Base-by-base conservation (phyloP, 2,113 vertebrate species). In the Brachyistius frenatus region DNA sequence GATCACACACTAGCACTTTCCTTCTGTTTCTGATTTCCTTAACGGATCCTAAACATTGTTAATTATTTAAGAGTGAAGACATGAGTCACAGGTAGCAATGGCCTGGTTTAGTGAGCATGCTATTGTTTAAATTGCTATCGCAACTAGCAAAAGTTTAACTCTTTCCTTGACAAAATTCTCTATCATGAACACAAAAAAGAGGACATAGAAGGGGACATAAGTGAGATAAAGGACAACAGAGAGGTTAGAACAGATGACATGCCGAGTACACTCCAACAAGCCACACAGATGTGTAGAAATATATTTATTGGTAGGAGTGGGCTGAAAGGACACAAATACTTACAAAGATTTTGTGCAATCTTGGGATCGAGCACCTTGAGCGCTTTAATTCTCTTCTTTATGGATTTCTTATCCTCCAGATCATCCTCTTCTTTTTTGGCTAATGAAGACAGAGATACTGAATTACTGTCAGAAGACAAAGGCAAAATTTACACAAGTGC, bases 291-390 rank as follows among this genome's bases (percentile, higher is more conserved):
- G 23, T 31, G 30, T 53, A 39, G 66, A 37, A 83, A 73, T 75
- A 3, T 7, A 62, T 37, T 63, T 16, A 41, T 46, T 61, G 9
- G 33, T 31, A 37, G 16, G 15, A 73, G 7, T 11, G 39, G 35
- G n/a, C 31, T 35, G 23, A 65, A 33, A 63, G 49, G 63, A 80
- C 72, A 67, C 30, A 44, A 52, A 82, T 82, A 97, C 98, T 96
- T 93, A 99, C 98, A 99, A 36, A 99, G 94, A 91, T 99, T 99
- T 92, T 99, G 98, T 7, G 98, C 97, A 87, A 97, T 96, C 95
- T 98, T 99, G 15, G 97, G 93, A 88, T 99, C 97, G 39, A 99
- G 93, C 87, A 99, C 96, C 93, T 99, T 99, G 65, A 99, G 95
- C 91, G 96, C 96, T 89, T 98, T 99, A 86, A 99, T 97, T 93